A percentile compares a stretch with the other conserved stretches of the same genome.
phyloP scores from a whole-genome alignment of 2,113 vertebrate genomes.

The Ictidomys tridecemlineatus region DNA sequence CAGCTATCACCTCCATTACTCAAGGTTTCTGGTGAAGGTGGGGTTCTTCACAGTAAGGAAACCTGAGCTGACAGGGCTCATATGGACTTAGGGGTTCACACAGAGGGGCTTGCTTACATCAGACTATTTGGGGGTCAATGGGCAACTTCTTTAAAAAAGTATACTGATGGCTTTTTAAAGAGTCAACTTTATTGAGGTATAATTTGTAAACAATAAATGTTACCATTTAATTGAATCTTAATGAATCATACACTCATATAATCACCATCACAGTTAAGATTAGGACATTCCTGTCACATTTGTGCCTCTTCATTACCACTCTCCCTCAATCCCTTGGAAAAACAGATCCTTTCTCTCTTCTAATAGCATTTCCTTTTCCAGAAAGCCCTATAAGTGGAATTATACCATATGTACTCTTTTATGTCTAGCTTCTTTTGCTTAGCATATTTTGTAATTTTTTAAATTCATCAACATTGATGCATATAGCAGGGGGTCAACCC shows the following conservation, averaged over 20 bases:
- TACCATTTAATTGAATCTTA: neutral
- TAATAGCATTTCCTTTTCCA: neutral
- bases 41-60: neutral
- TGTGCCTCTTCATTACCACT: neutral
- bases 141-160: no score
- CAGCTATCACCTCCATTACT: neutral
- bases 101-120: no score
- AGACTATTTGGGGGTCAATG: no score
- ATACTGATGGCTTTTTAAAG: no score
- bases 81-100: no score
- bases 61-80: neutral
- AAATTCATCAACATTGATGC: neutral
- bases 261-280: neutral
- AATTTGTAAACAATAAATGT: neutral
- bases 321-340: neutral
- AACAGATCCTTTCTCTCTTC: neutral
- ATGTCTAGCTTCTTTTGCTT: neutral
- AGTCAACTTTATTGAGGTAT: neutral
- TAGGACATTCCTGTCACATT: neutral
- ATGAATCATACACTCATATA: neutral
- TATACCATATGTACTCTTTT: neutral
- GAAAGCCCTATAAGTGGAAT: neutral
- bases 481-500: neutral
- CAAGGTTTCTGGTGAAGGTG: neutral
- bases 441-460: neutral